Evolutionary conservation across 2,113 vertebrate species (phyloP).

Genomic region (Piprites chloris): DNA sequence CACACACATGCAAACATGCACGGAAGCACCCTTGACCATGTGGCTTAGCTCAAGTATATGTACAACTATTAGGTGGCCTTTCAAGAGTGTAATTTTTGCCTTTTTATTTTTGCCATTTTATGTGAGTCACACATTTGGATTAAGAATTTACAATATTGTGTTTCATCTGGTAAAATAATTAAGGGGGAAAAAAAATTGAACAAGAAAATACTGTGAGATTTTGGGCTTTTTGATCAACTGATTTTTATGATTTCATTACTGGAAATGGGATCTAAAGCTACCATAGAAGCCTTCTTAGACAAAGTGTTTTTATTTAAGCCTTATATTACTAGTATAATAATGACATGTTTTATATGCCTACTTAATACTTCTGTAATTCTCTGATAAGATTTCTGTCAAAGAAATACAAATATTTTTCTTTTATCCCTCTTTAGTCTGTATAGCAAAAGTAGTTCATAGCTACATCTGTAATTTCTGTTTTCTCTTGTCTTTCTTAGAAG

Average conservation of each 20-base stretch:
- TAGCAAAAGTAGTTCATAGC: background rate
- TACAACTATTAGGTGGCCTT: background rate
- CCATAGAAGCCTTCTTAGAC: background rate
- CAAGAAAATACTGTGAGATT: background rate
- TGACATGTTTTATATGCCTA: slow-evolving; percentile 57
- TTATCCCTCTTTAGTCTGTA: background rate
- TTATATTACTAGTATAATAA: slow-evolving; percentile 60
- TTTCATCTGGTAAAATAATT: background rate
- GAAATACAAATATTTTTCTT: slow-evolving; percentile 2
- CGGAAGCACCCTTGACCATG: too few relatives aligned
- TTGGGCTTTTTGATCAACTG: background rate
- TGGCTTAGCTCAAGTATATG: background rate
- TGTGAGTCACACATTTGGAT: background rate
- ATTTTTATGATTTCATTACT: slow-evolving; percentile 34
- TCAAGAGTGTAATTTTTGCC: background rate
- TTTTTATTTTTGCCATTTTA: background rate
- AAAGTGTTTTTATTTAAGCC: slow-evolving; percentile 42
- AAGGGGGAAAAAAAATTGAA: background rate
- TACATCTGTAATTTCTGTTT: background rate
- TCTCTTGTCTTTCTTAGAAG: background rate
- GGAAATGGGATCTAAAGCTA: slow-evolving; percentile 7
- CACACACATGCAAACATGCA: too few relatives aligned
- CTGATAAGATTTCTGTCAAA: slow-evolving; percentile 57
- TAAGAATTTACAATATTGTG: background rate
- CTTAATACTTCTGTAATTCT: slow-evolving; percentile 63